Base-by-base conservation (phyloP, 1,140 invertebrate genomes). In the Heliothis subflexa region DNA sequence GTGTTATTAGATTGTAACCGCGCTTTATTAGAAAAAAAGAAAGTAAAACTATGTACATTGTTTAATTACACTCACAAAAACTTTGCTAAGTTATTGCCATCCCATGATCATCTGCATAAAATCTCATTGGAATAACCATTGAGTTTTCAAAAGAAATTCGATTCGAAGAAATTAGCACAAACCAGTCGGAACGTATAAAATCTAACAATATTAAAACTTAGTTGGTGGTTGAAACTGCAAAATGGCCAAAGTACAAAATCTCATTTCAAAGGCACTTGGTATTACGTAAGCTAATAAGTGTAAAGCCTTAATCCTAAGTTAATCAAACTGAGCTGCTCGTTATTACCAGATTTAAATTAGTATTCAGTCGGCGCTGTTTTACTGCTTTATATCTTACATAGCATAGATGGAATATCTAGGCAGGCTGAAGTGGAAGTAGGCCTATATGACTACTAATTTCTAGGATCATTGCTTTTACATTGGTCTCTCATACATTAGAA, bases 331-430 rank as follows among this genome's bases (percentile, higher is more conserved):
- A n/a, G 21, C 40, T 45, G 14, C 45, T 50, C 45, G 13, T 70
- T 70, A 50, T 28, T 52, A 18, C 21, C 47, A 52, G 66, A 70
- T 70, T 70, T 52, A 12, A 52, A 70, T 70, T 70, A 70, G 64
- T 28, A 70, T 70, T 70, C 66, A 25, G 66, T n/a, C 18, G 11
- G 5, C 47, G 21, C 47, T 9, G 47, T 28, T n/a, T 66, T 47
- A 66, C 18, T 3, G 66, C 47, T 70, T 70, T 50, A 70, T 52
- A 50, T 28, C 16, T 18, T 61, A 61, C 5, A 40, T 33, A 33
- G 33, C 0, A 9, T 40, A 40, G 33, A 33, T 25, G 21, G 13
- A 50, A 64, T 10, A 47, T 16, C 40, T 49, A 52, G 47, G 16
- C 7, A 68, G 45, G 47, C 40, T 45, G 16, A n/a, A 47, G 16